Evolutionary conservation across 2,888 invertebrate genomes (phyloP), one percentile per base, ranked within the genome.

Genomic region (Diarsia brunnea): DNA sequence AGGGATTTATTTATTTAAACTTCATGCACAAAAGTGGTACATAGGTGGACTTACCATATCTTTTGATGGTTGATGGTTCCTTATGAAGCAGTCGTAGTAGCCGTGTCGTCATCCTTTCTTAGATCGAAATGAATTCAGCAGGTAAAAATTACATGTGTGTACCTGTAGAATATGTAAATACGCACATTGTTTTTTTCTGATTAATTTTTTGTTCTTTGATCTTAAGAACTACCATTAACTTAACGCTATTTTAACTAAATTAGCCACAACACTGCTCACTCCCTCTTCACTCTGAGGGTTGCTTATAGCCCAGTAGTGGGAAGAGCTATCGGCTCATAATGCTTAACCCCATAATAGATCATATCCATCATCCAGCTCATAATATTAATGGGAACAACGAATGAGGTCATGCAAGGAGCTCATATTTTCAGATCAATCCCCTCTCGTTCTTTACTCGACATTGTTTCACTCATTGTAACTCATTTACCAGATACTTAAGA

Each of bases 401-500:
- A 88, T 84, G 87, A 81, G 87, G 88, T 89, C 90, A 86, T 77
- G 79, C 80, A 31, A 49, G 79, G 80, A 79, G 70, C 75, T 64
- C 55, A 69, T 73, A 61, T 70, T 61, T 77, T 69, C 63, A 73
- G 71, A 63, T 65, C 66, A 78, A 73, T 72, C 65, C 65, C 55
- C 73, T 55, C 67, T 38, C 58, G 84, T 47, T 66, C 66, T 74
- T 53, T n/a, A 67, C 27, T 75, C 69, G 84, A 67, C 79, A 73
- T 78, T 82, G 58, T 61, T 63, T 75, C 45, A 64, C 70, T 65
- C n/a, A 38, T 27, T n/a, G n/a, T 14, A n/a, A 51, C n/a, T 45
- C n/a, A 21, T 58, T 71, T 47, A 64, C 12, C 24, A 55, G 16
- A 38, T 60, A 58, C 19, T 3, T 58, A 19, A 16, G 24, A 16